These are phyloP conservation scores for Metaphire vulgaris DNA, from an alignment of 1,140 invertebrate species.

Conservation along the genomic window DNA sequence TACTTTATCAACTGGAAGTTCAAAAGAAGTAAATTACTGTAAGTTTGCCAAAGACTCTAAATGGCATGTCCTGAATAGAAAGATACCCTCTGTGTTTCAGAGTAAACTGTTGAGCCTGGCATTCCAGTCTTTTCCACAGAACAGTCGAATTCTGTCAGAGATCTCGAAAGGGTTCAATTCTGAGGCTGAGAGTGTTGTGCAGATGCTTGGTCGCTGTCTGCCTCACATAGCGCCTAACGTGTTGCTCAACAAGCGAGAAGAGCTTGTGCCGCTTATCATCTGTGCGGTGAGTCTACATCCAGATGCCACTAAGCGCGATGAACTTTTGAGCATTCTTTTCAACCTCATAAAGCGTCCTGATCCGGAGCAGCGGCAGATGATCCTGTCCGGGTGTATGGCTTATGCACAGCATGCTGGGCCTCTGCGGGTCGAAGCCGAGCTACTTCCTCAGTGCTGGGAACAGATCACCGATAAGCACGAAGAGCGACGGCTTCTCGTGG, in stretches of 20 bases:
- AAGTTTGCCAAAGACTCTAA: no score
- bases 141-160: slow-evolving; percentile 27
- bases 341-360: slow-evolving; percentile 70
- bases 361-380: slow-evolving; percentile 63
- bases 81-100: not conserved
- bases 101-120: not conserved
- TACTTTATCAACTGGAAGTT: no score
- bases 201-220: slow-evolving; percentile 52
- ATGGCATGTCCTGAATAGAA: no score
- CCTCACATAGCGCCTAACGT: slow-evolving; percentile 65
- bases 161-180: slow-evolving; percentile 45
- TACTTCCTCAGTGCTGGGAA: slow-evolving; percentile 72
- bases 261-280: slow-evolving; percentile 66
- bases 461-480: slow-evolving; percentile 67
- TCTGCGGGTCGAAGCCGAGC: slow-evolving; percentile 60
- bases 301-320: slow-evolving; percentile 59
- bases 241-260: slow-evolving; percentile 64
- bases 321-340: slow-evolving; percentile 64
- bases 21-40: no score
- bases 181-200: slow-evolving; percentile 42
- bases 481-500: slow-evolving; percentile 64
- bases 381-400: slow-evolving; percentile 61
- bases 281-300: slow-evolving; percentile 62
- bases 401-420: slow-evolving; percentile 59
- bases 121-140: not conserved